These are phyloP conservation scores for Sinohyriopsis cumingii DNA, from an alignment of 2,888 invertebrate genomes.

Conservation along the genomic window DNA sequence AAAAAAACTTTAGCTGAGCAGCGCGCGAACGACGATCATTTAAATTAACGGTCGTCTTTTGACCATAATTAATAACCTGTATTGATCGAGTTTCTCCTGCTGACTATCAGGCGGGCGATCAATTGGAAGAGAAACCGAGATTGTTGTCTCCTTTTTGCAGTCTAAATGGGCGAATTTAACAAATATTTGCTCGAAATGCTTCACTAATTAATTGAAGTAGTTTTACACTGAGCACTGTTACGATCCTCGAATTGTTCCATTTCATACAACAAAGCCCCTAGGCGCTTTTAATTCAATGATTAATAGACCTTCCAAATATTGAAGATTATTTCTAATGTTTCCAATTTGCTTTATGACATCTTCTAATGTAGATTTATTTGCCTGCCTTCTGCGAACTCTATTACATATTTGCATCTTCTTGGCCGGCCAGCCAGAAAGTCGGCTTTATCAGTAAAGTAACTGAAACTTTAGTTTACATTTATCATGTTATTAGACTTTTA, in stretches of 20 bases:
- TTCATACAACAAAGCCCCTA: slow-evolving; percentile 24
- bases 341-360: slow-evolving; percentile 36
- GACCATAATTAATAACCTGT: slow-evolving; percentile 31
- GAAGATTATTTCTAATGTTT: slow-evolving; percentile 22
- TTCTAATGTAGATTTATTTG: slow-evolving; percentile 39
- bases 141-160: slow-evolving; percentile 24
- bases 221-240: slow-evolving; percentile 27
- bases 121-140: slow-evolving; percentile 31
- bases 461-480: too few relatives aligned
- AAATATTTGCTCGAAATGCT: slow-evolving; percentile 40
- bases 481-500: too few relatives aligned
- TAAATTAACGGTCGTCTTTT: slow-evolving; percentile 10
- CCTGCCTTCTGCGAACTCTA: slow-evolving; percentile 13
- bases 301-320: slow-evolving; percentile 36
- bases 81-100: slow-evolving; percentile 15
- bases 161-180: slow-evolving; percentile 35
- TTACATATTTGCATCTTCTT: too few relatives aligned
- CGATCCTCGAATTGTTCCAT: slow-evolving; percentile 23
- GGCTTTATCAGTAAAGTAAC: too few relatives aligned
- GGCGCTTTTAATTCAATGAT: slow-evolving; percentile 31
- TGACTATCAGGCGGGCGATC: slow-evolving; percentile 32
- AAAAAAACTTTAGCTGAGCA: too few relatives aligned
- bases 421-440: too few relatives aligned
- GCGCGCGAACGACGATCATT: too few relatives aligned
- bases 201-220: slow-evolving; percentile 42